Conservation (phyloP, 2,888 invertebrate species). For the Lamellibrachia satsuma region DNA sequence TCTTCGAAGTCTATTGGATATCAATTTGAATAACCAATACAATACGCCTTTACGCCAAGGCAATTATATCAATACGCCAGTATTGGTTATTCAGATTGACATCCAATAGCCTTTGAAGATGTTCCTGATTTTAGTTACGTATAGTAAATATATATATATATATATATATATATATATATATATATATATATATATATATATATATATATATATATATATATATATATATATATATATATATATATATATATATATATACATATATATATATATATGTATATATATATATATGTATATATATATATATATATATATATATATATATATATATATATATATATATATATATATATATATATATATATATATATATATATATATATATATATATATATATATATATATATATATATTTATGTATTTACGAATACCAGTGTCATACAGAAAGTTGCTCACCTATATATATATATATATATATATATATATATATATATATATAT, state of each 20-base stretch:
- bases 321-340: neutral
- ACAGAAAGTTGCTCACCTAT: no score
- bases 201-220: neutral
- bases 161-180: neutral
- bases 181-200: neutral
- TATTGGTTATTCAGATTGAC: neutral
- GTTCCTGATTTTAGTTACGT: neutral
- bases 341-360: neutral
- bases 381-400: no score
- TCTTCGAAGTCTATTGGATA: neutral
- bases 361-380: no score
- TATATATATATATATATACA: neutral
- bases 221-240: neutral
- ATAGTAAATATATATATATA: neutral
- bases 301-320: neutral
- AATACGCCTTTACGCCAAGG: neutral
- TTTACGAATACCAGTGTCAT: no score
- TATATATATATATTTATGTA: no score
- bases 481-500: no score
- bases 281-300: no score
- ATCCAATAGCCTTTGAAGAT: neutral
- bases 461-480: no score
- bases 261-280: no score
- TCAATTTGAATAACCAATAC: neutral
- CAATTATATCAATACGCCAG: neutral